A percentile compares a stretch with the other conserved stretches of the same genome.
These are phyloP conservation scores for Drosophila takahashii DNA, from an alignment of 1,140 invertebrate genomes.

Conservation along the genomic window DNA sequence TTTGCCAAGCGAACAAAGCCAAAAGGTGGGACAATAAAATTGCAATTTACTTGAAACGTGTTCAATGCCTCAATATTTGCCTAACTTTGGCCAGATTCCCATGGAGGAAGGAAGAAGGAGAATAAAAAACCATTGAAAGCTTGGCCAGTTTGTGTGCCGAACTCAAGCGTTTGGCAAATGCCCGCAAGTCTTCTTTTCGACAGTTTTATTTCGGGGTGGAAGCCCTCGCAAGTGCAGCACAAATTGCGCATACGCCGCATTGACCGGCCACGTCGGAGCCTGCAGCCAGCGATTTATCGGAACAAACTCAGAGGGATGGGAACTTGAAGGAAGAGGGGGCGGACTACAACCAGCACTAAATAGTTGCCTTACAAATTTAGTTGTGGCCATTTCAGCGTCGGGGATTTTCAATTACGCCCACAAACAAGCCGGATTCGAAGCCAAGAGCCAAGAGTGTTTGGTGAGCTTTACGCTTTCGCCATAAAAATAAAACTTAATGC, in stretches of 20 bases:
- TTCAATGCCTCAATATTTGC: constrained; percentile 76
- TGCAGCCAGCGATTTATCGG: constrained; percentile 57
- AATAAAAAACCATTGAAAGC: constrained; percentile 44
- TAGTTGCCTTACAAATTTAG: constrained; percentile 76
- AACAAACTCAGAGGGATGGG: constrained; percentile 5
- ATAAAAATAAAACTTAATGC: constrained; percentile 75
- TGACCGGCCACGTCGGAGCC: constrained; percentile 23
- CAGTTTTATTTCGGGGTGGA: constrained; percentile 64
- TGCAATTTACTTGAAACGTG: constrained; percentile 78
- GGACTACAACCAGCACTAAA: constrained; percentile 57
- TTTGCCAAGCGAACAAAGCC: constrained; percentile 20
- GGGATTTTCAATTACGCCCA: constrained; percentile 78
- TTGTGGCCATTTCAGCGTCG: constrained; percentile 50
- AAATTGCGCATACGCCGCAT: constrained; percentile 77
- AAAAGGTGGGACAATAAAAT: constrained; percentile 70
- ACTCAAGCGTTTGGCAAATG: constrained; percentile 73
- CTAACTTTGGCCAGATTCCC: constrained; percentile 29
- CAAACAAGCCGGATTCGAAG: constrained; percentile 23
- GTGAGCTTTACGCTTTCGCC: constrained; percentile 55
- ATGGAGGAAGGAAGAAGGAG: constrained; percentile 10
- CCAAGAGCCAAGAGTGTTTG: constrained; percentile 7
- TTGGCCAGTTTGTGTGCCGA: constrained; percentile 13
- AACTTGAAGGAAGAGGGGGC: too few relatives aligned
- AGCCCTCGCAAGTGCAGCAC: constrained; percentile 56
- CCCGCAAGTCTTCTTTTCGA: constrained; percentile 71